These are phyloP conservation scores for Lasaia peninsularis DNA, from an alignment of 1,140 invertebrate species.

Conservation along the genomic window DNA sequence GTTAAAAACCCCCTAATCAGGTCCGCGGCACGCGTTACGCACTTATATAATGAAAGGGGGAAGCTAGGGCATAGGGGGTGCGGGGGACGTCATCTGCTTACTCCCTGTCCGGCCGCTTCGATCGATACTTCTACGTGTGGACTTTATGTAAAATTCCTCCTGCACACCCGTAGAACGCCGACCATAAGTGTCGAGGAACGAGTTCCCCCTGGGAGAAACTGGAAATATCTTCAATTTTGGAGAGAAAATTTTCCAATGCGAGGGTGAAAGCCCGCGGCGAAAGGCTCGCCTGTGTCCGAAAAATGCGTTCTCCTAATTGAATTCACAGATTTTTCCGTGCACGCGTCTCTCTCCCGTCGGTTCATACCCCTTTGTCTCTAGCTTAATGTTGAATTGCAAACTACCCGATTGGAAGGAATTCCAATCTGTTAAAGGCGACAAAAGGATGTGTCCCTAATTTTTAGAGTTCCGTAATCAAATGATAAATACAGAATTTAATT, in stretches of 20 bases:
- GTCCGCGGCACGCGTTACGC: slow-evolving; percentile 73
- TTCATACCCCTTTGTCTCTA: neutral
- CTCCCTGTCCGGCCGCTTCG: slow-evolving; percentile 68
- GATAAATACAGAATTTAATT: no score
- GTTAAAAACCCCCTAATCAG: slow-evolving; percentile 75
- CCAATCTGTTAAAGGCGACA: no score
- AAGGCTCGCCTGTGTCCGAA: slow-evolving; percentile 66
- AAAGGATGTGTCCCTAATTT: no score
- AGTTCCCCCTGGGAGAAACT: slow-evolving; percentile 67
- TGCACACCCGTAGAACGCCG: slow-evolving; percentile 68
- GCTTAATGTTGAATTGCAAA: neutral
- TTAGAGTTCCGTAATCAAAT: no score
- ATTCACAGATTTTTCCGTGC: slow-evolving; percentile 72
- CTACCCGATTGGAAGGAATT: no score
- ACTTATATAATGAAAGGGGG: slow-evolving; percentile 76
- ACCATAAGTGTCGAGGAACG: slow-evolving; percentile 75
- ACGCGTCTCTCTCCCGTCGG: slow-evolving; percentile 41
- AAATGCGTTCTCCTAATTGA: slow-evolving; percentile 70
- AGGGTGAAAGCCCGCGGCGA: slow-evolving; percentile 63
- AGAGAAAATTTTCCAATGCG: slow-evolving; percentile 75
- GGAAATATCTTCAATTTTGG: slow-evolving; percentile 75
- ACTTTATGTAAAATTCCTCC: slow-evolving; percentile 76
- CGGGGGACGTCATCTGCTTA: slow-evolving; percentile 70
- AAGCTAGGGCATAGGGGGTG: slow-evolving; percentile 44
- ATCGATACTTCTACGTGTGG: slow-evolving; percentile 76